Base-by-base conservation (phyloP, 1,140 invertebrate genomes). In the Mamestra configurata region DNA sequence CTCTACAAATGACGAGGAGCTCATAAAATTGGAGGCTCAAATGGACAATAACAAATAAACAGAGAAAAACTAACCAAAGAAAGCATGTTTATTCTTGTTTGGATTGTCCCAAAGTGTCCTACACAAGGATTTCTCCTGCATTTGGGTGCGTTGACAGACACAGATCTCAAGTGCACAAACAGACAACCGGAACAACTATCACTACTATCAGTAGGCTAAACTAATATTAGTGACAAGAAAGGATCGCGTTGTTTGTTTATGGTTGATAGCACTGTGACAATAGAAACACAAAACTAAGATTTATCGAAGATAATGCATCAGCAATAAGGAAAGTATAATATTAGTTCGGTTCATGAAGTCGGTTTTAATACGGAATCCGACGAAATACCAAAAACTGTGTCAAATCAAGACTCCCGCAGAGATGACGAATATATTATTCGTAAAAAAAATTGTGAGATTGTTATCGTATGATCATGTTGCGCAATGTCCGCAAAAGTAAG, bases 91-190 rank as follows among this genome's bases (percentile, higher is more conserved):
- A 49, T 49, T 49, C 43, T 1, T 59, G 15, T 59, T 59, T 59
- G 27, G 31, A 31, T 59, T 31, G 5, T 15, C 18, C 20, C 0
- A 59, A 22, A 8, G 8, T 15, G 55, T 59, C 31, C 10, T 40
- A 37, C 7, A 20, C 7, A 64, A 66, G 61, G 31, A 66, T 66
- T 66, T 66, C 61, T 66, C 55, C 59, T 40, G 35, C 35, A 22
- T 7, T 18, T 40, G 18, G 61, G 61, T 20, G 35, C 61, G 35
- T 40, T 66, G 13, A 22, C 8, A 10, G 7, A 66, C 43, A 49
- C 24, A 15, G 7, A 40, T 57, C 22, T 24, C 22, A 27, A 11
- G 24, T 40, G 18, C 18, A 40, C 61, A 66, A 37, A 66, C 61
- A 66, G 8, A 66, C 35, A 15, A 27, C 35, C 7, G 35, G 35